Evolutionary conservation across 2,113 vertebrate species (phyloP), one percentile per base, ranked within the genome.

Genomic region (Perca fluviatilis): DNA sequence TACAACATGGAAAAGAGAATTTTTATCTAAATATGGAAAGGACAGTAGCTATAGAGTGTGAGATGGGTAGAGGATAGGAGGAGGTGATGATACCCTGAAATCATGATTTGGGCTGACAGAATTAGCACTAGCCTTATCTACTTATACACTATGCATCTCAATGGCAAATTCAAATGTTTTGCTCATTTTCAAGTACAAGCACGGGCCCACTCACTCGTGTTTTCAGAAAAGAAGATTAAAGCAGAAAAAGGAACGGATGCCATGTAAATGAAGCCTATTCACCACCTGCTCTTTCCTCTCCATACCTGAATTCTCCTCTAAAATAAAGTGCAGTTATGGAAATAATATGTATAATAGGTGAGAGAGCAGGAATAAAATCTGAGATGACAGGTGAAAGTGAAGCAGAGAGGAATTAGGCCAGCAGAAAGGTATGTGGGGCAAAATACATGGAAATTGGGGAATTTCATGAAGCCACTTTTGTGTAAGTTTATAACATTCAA

Each of bases 301-400:
- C 1, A 16, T 50, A 13, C 19, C 27, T 66, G 16, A 70, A 57
- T 30, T 67, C 23, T 51, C 54, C 57, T 68, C 57, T n/a, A 60
- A 71, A 79, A 76, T 47, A 62, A 83, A 83, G 66, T 79, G 74
- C 5, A 2, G 53, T 51, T 70, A 74, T 74, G 77, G 62, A 83
- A 82, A 80, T 88, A 54, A 62, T 40, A 65, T 77, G 80, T 77
- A 77, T 86, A 75, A 81, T 66, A 50, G 72, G 62, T 46, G 80
- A 60, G 62, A 60, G 66, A 72, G 73, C 50, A 25, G 57, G 27
- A 73, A 75, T 27, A 51, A 68, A 58, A 70, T 88, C 30, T 4
- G 14, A 21, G 72, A 73, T 60, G 79, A 80, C 76, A 62, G 82
- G 67, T 64, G 16, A 51, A 54, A 74, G 72, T 21, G 65, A 73